Conservation (phyloP, 2,888 invertebrate species). For the Peribatodes rhomboidaria region DNA sequence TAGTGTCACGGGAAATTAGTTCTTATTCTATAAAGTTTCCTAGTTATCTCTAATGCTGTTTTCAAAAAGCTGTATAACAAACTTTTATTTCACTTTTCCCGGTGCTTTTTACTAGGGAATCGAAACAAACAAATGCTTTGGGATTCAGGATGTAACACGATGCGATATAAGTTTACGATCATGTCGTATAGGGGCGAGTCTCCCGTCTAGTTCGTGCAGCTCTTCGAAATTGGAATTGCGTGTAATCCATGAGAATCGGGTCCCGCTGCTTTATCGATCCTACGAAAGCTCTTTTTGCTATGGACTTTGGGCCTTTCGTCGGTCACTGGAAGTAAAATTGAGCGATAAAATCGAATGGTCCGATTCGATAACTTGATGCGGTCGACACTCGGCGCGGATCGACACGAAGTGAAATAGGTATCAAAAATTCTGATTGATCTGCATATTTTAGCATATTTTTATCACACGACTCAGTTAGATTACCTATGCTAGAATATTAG, state of each 20-base stretch:
- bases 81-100: slow-evolving; percentile 1
- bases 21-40: slow-evolving; percentile 1
- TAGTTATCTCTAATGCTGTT: not conserved
- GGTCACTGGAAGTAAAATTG: slow-evolving; percentile 61
- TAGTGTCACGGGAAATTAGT: too few relatives aligned
- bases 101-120: slow-evolving; percentile 1
- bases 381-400: slow-evolving; percentile 36
- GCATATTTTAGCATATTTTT: slow-evolving; percentile 35
- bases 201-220: slow-evolving; percentile 46
- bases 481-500: not conserved
- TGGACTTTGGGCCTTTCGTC: slow-evolving; percentile 46
- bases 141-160: slow-evolving; percentile 29
- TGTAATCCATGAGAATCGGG: slow-evolving; percentile 51
- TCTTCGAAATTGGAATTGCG: slow-evolving; percentile 50
- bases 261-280: slow-evolving; percentile 54
- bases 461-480: not conserved
- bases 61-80: not conserved
- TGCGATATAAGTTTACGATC: slow-evolving; percentile 38
- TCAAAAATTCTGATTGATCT: slow-evolving; percentile 45
- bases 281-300: slow-evolving; percentile 32
- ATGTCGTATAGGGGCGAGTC: slow-evolving; percentile 36
- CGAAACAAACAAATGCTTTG: slow-evolving; percentile 32
- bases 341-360: slow-evolving; percentile 56
- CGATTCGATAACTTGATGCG: slow-evolving; percentile 57
- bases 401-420: slow-evolving; percentile 34